These are phyloP conservation scores for Latrodectus geometricus DNA, from an alignment of 1,140 invertebrate genomes.

Conservation along the genomic window DNA sequence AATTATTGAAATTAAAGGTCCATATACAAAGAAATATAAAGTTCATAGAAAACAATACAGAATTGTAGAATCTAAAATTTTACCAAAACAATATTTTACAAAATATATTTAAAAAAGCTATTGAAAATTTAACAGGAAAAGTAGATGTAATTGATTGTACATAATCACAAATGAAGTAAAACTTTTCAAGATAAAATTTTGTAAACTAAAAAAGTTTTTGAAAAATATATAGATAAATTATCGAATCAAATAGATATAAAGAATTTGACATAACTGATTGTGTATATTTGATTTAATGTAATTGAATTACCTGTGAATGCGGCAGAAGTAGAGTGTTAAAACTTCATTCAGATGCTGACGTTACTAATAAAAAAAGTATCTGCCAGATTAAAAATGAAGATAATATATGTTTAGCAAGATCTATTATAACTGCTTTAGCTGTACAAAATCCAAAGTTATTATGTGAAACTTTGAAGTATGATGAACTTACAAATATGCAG, in stretches of 20 bases:
- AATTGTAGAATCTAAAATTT: not conserved
- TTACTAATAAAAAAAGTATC: not conserved
- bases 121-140: not conserved
- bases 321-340: not conserved
- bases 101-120: not conserved
- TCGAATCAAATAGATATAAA: not conserved
- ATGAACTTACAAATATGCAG: not conserved
- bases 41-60: no score
- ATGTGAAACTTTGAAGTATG: not conserved
- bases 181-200: not conserved
- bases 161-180: not conserved
- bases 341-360: no score
- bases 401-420: slow-evolving; percentile 16
- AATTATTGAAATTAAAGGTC: no score
- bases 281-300: no score
- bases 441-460: no score
- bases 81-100: slow-evolving; percentile 2
- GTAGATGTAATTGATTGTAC: not conserved
- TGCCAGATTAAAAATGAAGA: not conserved
- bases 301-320: not conserved
- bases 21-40: no score
- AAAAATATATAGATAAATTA: slow-evolving; percentile 4
- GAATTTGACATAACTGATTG: not conserved
- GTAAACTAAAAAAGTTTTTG: not conserved
- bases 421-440: not conserved